A percentile compares a stretch with the other conserved stretches of the same genome.
phyloP scores from a whole-genome alignment of 2,888 invertebrate genomes.

The Spicauda simplicius region DNA sequence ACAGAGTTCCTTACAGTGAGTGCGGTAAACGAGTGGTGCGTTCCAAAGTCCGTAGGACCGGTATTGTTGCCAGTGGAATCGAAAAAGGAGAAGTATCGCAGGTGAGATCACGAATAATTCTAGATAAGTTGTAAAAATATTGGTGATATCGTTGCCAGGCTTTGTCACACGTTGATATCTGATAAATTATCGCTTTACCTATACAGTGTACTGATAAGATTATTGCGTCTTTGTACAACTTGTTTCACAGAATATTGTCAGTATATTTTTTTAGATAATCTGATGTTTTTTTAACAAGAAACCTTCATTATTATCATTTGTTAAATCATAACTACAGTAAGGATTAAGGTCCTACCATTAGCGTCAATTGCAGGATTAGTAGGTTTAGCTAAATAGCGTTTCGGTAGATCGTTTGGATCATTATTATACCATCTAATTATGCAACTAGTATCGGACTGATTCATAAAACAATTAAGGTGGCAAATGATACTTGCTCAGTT shows the following conservation, averaged over 20 bases:
- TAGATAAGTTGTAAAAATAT: conserved; percentile 60
- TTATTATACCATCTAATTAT: conserved; percentile 41
- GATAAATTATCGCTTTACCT: conserved; percentile 63
- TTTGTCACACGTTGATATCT: conserved; percentile 68
- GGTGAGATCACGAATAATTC: conserved; percentile 71
- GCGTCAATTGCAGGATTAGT: not conserved
- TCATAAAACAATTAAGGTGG: conserved; percentile 43
- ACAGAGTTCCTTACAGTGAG: conserved; percentile 79
- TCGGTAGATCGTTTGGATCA: conserved; percentile 11
- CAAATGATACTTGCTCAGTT: conserved; percentile 51
- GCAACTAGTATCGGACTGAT: conserved; percentile 42
- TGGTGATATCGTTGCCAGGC: conserved; percentile 66
- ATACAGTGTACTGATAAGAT: conserved; percentile 58
- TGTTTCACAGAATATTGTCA: conserved; percentile 37
- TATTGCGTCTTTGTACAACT: conserved; percentile 61
- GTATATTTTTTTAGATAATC: conserved; percentile 10
- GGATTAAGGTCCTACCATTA: conserved; percentile 3
- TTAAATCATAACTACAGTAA: not conserved
- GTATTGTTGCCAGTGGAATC: conserved; percentile 75
- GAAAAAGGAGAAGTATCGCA: conserved; percentile 82
- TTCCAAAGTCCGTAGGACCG: conserved; percentile 73
- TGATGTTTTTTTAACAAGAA: not conserved
- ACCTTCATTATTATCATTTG: not conserved
- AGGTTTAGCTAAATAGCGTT: conserved; percentile 21
- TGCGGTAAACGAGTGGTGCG: conserved; percentile 83